A percentile compares a stretch with the other conserved stretches of the same genome.
phyloP scores from a whole-genome alignment of 2,113 vertebrate genomes.

The Dicrurus megarhynchus region DNA sequence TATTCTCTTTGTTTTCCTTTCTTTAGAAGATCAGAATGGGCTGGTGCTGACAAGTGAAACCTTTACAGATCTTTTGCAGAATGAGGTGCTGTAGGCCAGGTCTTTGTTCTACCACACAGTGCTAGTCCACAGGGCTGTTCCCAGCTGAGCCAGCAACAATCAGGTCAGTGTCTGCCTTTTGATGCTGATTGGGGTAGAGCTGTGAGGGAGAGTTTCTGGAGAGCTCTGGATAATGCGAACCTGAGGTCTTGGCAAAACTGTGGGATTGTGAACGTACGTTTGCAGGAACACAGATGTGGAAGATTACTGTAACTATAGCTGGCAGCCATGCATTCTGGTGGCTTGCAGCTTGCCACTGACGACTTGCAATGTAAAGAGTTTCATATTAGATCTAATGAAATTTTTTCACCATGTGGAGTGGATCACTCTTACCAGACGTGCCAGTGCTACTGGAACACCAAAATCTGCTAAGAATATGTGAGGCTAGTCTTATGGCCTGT shows the following conservation, averaged over 20 bases:
- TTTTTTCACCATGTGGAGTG: not conserved
- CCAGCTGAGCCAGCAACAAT: not conserved
- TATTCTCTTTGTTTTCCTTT: not conserved
- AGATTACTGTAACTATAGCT: not conserved
- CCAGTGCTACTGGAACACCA: not conserved
- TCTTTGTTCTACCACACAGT: not conserved
- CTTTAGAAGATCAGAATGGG: not conserved
- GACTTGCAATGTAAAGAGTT: not conserved
- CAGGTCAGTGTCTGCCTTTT: not conserved
- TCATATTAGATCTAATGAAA: not conserved
- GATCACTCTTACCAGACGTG: not conserved
- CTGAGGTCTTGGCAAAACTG: not conserved
- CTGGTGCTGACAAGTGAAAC: not conserved
- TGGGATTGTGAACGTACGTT: not conserved
- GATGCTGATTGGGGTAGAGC: not conserved
- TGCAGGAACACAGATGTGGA: not conserved
- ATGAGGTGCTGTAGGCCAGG: not conserved
- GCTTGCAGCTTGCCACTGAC: not conserved
- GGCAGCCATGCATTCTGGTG: not conserved
- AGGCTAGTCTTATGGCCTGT: not conserved
- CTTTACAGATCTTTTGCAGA: not conserved
- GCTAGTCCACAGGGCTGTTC: not conserved
- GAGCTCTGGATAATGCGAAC: not conserved
- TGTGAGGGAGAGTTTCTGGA: not conserved
- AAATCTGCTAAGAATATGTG: not conserved